Evolutionary conservation across 64 coral and sea anemone species (phyloP), one percentile per base, ranked within the genome.

Genomic region (Dendronephthya gigantea): DNA sequence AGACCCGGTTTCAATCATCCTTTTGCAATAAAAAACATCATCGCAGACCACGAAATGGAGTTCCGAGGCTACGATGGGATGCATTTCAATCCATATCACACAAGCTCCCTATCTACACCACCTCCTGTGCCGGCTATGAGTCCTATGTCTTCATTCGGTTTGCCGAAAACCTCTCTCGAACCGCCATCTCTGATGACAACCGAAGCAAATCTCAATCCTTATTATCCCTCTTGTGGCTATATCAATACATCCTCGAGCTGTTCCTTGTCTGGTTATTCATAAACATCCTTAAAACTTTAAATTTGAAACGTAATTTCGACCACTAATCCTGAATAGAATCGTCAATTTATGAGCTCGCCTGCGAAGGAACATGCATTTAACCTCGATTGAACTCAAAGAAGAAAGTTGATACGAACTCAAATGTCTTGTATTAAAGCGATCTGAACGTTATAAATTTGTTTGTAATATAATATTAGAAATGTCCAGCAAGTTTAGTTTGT

Each of bases 211-310:
- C 72, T 79, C 30, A 79, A 34, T 79, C 72, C 72, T 39, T 79
- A 79, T 79, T 79, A 79, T 79, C 72, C 72, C 15, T 79, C 72
- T 79, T 79, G 72, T 79, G 72, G 72, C 72, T 79, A 79, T 79
- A 79, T 79, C 28, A 79, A 79, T 29, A 79, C 72, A 29, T 79
- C 72, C 7, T 79, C 72, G 0, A 79, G 72, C 32, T 79, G 72
- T 34, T 79, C 72, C 36, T 19, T 79, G 36, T 79, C 72, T 79
- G 72, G 72, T 39, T 79, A 79, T 79, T 79, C 27, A 29, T 79
- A 79, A 79, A 79, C 29, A 79, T 79, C 29, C 29, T 39, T 28
- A 79, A 79, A 79, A 19, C 29, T 79, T 39, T 36, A 79, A 79
- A 79, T 79, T 9, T 23, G 55, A 62, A 19, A 15, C 19, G 4